phyloP scores from a whole-genome alignment of 1,140 invertebrate genomes.

The Daktulosphaira vitifoliae region DNA sequence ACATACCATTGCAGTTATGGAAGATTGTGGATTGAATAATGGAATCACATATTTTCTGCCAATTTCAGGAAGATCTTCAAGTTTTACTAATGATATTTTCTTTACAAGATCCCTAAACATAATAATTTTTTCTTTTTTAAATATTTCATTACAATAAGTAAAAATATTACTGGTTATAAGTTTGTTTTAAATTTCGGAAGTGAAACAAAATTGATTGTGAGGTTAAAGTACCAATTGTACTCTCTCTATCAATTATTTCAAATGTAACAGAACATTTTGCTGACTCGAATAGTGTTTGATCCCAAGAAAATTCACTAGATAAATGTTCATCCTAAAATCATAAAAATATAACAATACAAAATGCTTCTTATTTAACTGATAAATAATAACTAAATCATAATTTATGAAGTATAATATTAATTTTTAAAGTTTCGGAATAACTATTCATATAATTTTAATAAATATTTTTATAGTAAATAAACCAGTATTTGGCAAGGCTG shows the following conservation, averaged over 20 bases:
- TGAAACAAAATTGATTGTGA: slow-evolving; percentile 61
- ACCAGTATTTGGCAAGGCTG: no score
- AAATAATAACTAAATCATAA: no score
- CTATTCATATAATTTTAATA: no score
- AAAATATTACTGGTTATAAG: slow-evolving; percentile 56
- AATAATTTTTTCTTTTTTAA: not conserved
- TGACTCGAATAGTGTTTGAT: slow-evolving; percentile 64
- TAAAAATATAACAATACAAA: slow-evolving; percentile 36
- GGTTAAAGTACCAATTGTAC: slow-evolving; percentile 63
- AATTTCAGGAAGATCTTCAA: slow-evolving; percentile 55
- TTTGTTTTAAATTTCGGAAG: slow-evolving; percentile 55
- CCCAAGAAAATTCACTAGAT: slow-evolving; percentile 52
- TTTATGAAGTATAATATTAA: no score
- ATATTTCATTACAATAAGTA: not conserved
- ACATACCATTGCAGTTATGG: slow-evolving; percentile 61
- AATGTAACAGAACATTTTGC: slow-evolving; percentile 77
- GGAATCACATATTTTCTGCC: slow-evolving; percentile 59
- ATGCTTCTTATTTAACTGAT: no score
- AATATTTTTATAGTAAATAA: no score
- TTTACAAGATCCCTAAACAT: slow-evolving; percentile 53
- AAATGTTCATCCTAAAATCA: slow-evolving; percentile 61
- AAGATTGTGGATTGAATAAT: slow-evolving; percentile 52
- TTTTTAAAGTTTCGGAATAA: no score
- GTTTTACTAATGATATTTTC: slow-evolving; percentile 57
- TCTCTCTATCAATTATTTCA: slow-evolving; percentile 70